These are phyloP conservation scores for Iselma pallidipennis DNA, from an alignment of 2,888 invertebrate genomes.

Conservation along the genomic window DNA sequence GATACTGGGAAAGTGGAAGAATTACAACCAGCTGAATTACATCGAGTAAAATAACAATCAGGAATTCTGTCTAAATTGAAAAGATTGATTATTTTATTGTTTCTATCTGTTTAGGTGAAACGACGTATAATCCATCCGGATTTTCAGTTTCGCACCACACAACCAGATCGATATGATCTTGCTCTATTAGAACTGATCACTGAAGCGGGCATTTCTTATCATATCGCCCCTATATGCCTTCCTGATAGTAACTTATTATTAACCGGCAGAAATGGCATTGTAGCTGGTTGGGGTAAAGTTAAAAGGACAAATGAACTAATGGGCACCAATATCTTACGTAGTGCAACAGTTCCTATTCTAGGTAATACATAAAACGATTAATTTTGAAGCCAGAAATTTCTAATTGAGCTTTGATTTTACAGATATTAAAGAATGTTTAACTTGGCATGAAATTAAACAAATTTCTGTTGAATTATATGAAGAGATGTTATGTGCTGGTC, in stretches of 20 bases:
- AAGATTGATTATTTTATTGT: background rate
- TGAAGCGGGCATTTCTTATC: slow-evolving; percentile 61
- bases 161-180: slow-evolving; percentile 81
- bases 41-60: slow-evolving; percentile 50
- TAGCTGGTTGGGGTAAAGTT: slow-evolving; percentile 86
- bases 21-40: slow-evolving; percentile 67
- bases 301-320: slow-evolving; percentile 72
- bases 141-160: slow-evolving; percentile 79
- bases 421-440: slow-evolving; percentile 75
- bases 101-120: slow-evolving; percentile 63
- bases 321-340: slow-evolving; percentile 79
- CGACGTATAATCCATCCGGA: slow-evolving; percentile 79
- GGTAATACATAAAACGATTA: slow-evolving; percentile 57
- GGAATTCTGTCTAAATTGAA: background rate
- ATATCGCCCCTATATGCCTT: slow-evolving; percentile 80
- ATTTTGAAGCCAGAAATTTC: background rate
- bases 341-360: slow-evolving; percentile 80
- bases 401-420: slow-evolving; percentile 32
- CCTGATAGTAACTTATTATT: slow-evolving; percentile 59
- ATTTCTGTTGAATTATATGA: slow-evolving; percentile 75
- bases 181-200: slow-evolving; percentile 74
- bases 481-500: slow-evolving; percentile 86
- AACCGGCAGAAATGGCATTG: slow-evolving; percentile 64
- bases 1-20: slow-evolving; percentile 66
- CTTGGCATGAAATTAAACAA: slow-evolving; percentile 81